phyloP scores from a whole-genome alignment of 2,113 vertebrate species.

The Formicarius rufipectus region DNA sequence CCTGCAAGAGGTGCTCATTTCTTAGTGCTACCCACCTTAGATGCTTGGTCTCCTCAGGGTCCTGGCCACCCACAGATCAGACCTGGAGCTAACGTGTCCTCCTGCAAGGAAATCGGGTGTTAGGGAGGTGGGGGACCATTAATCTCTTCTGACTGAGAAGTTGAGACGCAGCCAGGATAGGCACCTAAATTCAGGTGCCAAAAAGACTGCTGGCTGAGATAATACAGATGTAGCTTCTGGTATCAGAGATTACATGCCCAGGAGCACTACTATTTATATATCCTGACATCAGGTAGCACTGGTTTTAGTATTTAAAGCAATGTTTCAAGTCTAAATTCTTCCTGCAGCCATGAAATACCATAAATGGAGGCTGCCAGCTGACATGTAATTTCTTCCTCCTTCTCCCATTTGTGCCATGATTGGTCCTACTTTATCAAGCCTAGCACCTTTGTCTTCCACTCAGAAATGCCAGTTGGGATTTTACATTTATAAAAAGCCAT shows the following conservation, averaged over 20 bases:
- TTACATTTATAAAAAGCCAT: background rate
- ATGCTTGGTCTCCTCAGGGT: background rate
- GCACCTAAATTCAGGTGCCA: background rate
- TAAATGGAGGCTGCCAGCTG: background rate
- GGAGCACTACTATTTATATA: background rate
- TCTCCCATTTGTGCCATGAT: background rate
- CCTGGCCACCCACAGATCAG: background rate
- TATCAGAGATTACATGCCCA: background rate
- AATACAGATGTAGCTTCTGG: background rate
- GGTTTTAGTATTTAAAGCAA: background rate
- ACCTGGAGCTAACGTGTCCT: background rate
- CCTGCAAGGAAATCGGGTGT: background rate
- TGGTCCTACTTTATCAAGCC: background rate
- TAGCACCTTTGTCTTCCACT: background rate
- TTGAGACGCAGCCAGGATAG: background rate
- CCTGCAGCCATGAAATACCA: background rate
- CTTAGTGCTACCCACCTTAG: background rate
- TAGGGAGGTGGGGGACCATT: background rate
- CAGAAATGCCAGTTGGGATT: background rate
- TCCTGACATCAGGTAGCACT: background rate
- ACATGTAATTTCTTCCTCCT: background rate
- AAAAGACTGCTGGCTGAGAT: background rate
- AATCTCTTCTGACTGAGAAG: background rate
- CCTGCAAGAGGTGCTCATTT: background rate
- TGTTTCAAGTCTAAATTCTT: background rate